Evolutionary conservation across 23 tunicate genomes (phyloP).

Genomic region (Halocynthia roretzi): DNA sequence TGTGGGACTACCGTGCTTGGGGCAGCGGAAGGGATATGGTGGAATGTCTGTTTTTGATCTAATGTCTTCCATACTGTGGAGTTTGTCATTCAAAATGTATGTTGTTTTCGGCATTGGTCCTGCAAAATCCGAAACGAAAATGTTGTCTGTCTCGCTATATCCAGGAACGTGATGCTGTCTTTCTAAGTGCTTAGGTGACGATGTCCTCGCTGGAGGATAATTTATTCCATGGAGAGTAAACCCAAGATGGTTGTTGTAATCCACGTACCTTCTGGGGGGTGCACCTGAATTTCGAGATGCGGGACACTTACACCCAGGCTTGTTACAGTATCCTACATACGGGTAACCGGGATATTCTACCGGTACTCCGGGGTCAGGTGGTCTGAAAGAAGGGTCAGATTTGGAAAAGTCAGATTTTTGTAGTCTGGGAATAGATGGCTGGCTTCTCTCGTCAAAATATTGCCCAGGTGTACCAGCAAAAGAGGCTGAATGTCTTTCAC

Average conservation of each 20-base stretch:
- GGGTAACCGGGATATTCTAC: slow-evolving; percentile 8
- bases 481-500: slow-evolving; percentile 9
- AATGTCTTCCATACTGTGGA: neutral
- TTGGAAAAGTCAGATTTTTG: neutral
- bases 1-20: slow-evolving; percentile 1
- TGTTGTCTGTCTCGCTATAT: neutral
- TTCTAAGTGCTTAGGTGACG: slow-evolving; percentile 20
- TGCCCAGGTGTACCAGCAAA: neutral
- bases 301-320: slow-evolving; percentile 8
- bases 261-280: neutral
- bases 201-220: slow-evolving; percentile 9
- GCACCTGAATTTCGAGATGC: neutral
- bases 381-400: neutral
- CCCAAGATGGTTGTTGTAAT: neutral
- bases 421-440: neutral
- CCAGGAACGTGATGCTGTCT: neutral
- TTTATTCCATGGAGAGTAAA: neutral
- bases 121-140: slow-evolving; percentile 4
- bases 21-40: neutral
- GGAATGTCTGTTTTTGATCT: neutral
- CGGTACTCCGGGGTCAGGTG: neutral
- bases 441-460: neutral
- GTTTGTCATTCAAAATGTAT: neutral
- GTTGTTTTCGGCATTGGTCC: neutral
- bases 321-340: neutral